Percentiles rank a stretch among this genome's conserved stretches.
These are phyloP conservation scores for Eutolmus rufibarbis DNA, from an alignment of 2,888 invertebrate genomes.

Conservation along the genomic window DNA sequence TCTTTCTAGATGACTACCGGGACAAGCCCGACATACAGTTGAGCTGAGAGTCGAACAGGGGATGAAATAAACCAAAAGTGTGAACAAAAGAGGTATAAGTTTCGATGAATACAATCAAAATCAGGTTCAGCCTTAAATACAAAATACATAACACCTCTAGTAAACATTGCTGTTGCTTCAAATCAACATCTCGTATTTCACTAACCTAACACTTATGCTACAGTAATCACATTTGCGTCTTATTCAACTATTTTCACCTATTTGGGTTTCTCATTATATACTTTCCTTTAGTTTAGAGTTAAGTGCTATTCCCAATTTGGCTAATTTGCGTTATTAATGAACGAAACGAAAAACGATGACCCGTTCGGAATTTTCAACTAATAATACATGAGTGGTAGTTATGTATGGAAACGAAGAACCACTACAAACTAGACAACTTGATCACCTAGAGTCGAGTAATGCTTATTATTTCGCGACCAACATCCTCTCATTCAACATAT, in stretches of 20 bases:
- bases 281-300: slow-evolving; percentile 2
- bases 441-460: not conserved
- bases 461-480: not conserved
- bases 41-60: not conserved
- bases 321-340: not conserved
- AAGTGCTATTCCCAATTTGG: not conserved
- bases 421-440: slow-evolving; percentile 13
- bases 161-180: slow-evolving; percentile 19
- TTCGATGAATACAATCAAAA: not conserved
- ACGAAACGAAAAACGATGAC: not conserved
- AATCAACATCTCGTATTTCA: slow-evolving; percentile 23
- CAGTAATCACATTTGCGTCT: slow-evolving; percentile 38
- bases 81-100: not conserved
- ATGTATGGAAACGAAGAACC: not conserved
- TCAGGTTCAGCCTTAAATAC: slow-evolving; percentile 9
- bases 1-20: not conserved
- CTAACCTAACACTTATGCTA: slow-evolving; percentile 37
- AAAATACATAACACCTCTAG: slow-evolving; percentile 38
- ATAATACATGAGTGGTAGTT: not conserved
- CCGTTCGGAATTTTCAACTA: not conserved
- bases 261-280: slow-evolving; percentile 24
- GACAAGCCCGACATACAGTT: not conserved
- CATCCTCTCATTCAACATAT: not conserved
- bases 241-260: slow-evolving; percentile 24
- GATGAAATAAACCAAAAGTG: not conserved